These are phyloP conservation scores for Sycophila texana DNA, from an alignment of 2,888 invertebrate species.

Conservation along the genomic window DNA sequence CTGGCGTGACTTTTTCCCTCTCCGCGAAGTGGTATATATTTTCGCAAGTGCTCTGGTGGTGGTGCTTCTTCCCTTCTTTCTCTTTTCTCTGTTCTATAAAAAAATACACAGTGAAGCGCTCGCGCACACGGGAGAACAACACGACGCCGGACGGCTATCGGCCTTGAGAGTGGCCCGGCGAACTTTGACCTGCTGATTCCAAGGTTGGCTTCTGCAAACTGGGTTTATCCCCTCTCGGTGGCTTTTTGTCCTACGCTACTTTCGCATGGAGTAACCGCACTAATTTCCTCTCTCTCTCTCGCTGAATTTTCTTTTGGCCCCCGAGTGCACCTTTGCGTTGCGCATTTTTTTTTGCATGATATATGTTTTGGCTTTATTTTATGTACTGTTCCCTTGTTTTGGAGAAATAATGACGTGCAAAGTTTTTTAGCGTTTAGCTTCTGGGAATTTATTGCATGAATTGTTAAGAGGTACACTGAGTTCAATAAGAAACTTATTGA, in stretches of 20 bases:
- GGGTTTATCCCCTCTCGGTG: conserved; percentile 17
- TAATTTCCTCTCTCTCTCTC: neutral
- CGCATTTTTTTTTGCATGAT: too few species aligned
- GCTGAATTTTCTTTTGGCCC: too few species aligned
- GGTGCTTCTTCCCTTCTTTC: conserved; percentile 18
- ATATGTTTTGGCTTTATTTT: too few species aligned
- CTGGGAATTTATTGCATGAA: too few species aligned
- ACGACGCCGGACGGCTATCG: conserved; percentile 74
- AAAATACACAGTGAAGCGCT: conserved; percentile 81
- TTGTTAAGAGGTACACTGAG: too few species aligned
- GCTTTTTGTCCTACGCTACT: neutral
- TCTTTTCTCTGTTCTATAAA: conserved; percentile 24
- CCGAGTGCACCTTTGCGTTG: too few species aligned
- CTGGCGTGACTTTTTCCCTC: conserved; percentile 62
- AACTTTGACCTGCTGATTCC: conserved; percentile 54
- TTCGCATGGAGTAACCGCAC: conserved; percentile 44
- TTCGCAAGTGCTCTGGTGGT: too few species aligned
- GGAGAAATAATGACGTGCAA: too few species aligned
- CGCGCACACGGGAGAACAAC: conserved; percentile 83
- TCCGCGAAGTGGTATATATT: neutral
- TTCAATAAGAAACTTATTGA: too few species aligned
- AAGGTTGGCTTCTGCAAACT: conserved; percentile 53
- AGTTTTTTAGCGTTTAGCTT: too few species aligned
- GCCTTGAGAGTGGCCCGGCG: conserved; percentile 66
- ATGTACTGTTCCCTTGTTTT: too few species aligned